Evolutionary conservation across 2,888 invertebrate species (phyloP).

Genomic region (Harmothoe impar): DNA sequence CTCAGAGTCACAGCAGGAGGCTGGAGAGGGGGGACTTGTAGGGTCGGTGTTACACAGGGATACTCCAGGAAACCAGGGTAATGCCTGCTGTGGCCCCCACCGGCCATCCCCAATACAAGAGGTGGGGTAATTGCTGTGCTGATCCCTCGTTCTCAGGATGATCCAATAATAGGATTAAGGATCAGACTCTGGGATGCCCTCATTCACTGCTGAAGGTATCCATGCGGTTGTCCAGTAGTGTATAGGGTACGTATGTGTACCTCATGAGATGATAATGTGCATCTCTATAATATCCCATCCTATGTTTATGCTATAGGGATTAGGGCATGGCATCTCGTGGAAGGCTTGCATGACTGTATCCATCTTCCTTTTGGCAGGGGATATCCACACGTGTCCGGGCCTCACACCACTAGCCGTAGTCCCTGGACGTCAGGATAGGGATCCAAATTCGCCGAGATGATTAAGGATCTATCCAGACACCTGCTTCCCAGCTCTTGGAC

Average conservation of each 20-base stretch:
- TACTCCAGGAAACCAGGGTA: conserved; percentile 44
- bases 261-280: too few relatives aligned
- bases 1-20: background rate
- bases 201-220: background rate
- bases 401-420: background rate
- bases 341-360: background rate
- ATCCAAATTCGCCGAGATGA: background rate
- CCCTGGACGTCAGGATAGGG: background rate
- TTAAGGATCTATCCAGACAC: background rate
- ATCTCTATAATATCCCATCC: background rate
- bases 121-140: conserved; percentile 53
- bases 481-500: too few relatives aligned
- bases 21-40: background rate
- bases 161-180: conserved; percentile 51
- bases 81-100: background rate
- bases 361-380: conserved; percentile 20
- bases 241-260: background rate
- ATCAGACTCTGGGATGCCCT: background rate
- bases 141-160: conserved; percentile 33
- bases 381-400: conserved; percentile 9
- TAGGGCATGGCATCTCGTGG: background rate
- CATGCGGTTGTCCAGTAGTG: background rate
- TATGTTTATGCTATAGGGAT: background rate
- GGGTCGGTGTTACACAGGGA: background rate
- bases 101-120: background rate